Base-by-base conservation (phyloP, 2,797 vertebrate genomes). In the Sebastiscus tertius region DNA sequence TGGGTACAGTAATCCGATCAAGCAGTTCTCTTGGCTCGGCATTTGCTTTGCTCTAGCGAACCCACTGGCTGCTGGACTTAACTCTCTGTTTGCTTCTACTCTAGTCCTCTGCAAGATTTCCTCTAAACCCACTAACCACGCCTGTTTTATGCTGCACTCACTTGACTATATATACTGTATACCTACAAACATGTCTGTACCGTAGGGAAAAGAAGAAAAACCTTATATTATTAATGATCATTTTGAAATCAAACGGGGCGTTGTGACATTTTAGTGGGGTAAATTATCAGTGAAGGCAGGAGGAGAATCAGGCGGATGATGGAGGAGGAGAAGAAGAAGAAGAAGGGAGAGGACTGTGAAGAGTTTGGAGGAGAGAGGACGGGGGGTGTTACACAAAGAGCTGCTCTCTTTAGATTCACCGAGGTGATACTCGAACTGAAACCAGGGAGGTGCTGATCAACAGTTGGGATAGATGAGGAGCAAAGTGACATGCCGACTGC, bases 1-100 rank as follows among this genome's bases (percentile, higher is more conserved):
- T 96, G 96, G 98, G 97, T 99, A 99, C 91, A 95, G 97, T 98
- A 98, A 96, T 94, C 85, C 13, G 16, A 80, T 86, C 22, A 81
- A 83, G 80, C 79, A 80, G 86, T 60, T 85, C 81, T 89, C 87
- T 61, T 59, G 56, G 39, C 80, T 89, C 56, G 63, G 80, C 80
- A 90, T 78, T 78, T 79, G 49, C 39, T 42, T 42, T 42, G 74
- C 82, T 87, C 89, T 92, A 72, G 79, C 81, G 80, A 87, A 84
- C 56, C 52, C 29, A 27, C 73, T 70, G 36, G 72, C 88, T 83
- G 84, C 77, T 86, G 81, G 77, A 55, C 52, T 54, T 70, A 18
- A 67, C 79, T 82, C 77, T 80, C 39, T 72, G 4, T 79, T 80
- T 81, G 72, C 80, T 84, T 83, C 59, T 52, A 39, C 62, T 73